A percentile compares a stretch with the other conserved stretches of the same genome.
These are phyloP conservation scores for Archocentrus centrarchus DNA, from an alignment of 2,113 vertebrate genomes.

Conservation along the genomic window DNA sequence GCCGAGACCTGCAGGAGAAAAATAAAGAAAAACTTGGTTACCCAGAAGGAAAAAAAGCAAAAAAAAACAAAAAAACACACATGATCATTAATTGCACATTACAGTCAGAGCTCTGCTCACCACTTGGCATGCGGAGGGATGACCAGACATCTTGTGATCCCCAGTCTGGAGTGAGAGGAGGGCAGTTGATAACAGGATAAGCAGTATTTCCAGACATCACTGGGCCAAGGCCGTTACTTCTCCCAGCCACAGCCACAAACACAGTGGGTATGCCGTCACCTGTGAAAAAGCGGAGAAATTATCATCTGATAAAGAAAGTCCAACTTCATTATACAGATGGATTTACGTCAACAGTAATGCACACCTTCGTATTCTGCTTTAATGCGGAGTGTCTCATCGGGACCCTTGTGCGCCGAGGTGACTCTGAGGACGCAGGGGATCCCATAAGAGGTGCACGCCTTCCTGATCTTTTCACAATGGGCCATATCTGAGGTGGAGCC, in stretches of 20 bases:
- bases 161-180: slow-evolving; percentile 95
- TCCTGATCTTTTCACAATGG: slow-evolving; percentile 93
- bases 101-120: slow-evolving; percentile 73
- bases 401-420: slow-evolving; percentile 97
- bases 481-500: slow-evolving; percentile 91
- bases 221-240: slow-evolving; percentile 96
- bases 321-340: background rate
- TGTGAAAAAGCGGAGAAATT: slow-evolving; percentile 46
- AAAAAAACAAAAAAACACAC: no score
- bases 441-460: slow-evolving; percentile 87
- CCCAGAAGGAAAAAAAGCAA: no score
- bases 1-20: slow-evolving; percentile 84
- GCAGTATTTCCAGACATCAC: slow-evolving; percentile 96
- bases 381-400: slow-evolving; percentile 96
- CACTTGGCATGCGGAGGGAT: slow-evolving; percentile 95
- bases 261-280: slow-evolving; percentile 93
- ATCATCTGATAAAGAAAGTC: background rate
- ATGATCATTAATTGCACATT: fast-evolving
- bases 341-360: background rate
- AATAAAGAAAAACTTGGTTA: background rate
- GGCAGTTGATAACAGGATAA: slow-evolving; percentile 95
- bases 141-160: slow-evolving; percentile 97
- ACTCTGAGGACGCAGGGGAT: slow-evolving; percentile 90
- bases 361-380: slow-evolving; percentile 92
- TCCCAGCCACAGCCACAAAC: slow-evolving; percentile 95